Evolutionary conservation across 2,797 vertebrate genomes (phyloP), one percentile per base, ranked within the genome.

Genomic region (Steatocranus sp.): DNA sequence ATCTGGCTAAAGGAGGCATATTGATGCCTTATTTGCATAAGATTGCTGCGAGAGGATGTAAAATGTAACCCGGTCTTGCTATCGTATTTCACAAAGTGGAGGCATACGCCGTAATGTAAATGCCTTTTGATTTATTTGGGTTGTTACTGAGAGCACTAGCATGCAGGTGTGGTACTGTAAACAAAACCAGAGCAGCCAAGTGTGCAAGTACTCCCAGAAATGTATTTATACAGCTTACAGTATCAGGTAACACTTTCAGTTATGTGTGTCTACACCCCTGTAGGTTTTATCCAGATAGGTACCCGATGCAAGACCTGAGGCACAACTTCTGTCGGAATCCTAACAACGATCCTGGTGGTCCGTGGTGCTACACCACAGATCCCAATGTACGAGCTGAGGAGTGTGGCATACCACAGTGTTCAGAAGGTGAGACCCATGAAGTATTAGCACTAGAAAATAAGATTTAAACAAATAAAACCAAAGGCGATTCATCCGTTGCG

Each of bases 251-350:
- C 91, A 87, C 79, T 77, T 86, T 88, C 50, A 84, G 63, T 84
- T 70, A 90, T 75, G 84, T 77, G 54, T 85, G 78, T 91, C 86
- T 79, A 6, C 88, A 79, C 78, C 82, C 95, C 95, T 96, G 96
- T 93, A 98, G 97, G 96, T 95, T 94, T 91, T 93, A 93, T 89
- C 95, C 95, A 15, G 92, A 95, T 76, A 88, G 89, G 78, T 97
- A 98, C 96, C 97, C 96, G 87, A 96, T 91, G 86, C 97, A 97
- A 92, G 98, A 98, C 95, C 96, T 99, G 88, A 95, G 96, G 92
- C 97, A 98, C 94, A 99, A 99, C 95, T 98, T 98, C 95, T 99
- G 98, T 86, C 96, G 98, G 85, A 99, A 99, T 94, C 98, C 98
- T 74, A 97, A 97, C 93, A 98, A 97, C 86, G 97, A 98, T 90